phyloP scores from a whole-genome alignment of 2,888 invertebrate genomes.

The Pycnomerus fuliginosus region DNA sequence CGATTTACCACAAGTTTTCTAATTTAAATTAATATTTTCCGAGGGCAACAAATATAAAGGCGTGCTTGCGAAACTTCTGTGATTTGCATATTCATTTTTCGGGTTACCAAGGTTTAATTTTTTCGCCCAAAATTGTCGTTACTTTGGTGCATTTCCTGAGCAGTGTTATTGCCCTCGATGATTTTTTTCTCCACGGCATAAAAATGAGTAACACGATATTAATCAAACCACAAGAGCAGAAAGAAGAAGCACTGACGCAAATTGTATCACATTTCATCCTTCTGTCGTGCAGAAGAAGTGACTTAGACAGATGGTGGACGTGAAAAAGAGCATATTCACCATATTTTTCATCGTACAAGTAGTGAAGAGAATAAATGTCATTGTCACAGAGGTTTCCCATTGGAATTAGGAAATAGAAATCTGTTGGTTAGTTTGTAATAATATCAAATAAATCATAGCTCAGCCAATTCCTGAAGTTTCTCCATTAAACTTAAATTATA shows the following conservation, averaged over 20 bases:
- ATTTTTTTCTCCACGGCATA: no score
- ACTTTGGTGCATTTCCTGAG: no score
- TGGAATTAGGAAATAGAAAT: slow-evolving; percentile 10
- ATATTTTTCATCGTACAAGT: background rate
- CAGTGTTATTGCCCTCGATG: no score
- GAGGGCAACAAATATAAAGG: no score
- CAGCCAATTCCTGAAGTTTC: slow-evolving; percentile 5
- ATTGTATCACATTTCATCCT: slow-evolving; percentile 9
- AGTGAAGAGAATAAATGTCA: background rate
- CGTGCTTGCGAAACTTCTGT: no score
- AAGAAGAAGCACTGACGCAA: slow-evolving; percentile 14
- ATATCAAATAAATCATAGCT: slow-evolving; percentile 14
- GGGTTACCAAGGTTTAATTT: no score
- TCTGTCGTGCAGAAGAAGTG: slow-evolving; percentile 1
- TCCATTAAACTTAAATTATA: slow-evolving; percentile 32
- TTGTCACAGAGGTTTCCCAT: background rate
- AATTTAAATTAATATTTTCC: no score
- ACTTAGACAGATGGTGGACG: background rate
- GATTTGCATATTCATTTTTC: no score
- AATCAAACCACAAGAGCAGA: slow-evolving; percentile 3
- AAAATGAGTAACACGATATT: slow-evolving; percentile 18
- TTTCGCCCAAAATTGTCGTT: no score
- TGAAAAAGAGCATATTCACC: background rate
- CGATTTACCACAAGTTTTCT: no score
- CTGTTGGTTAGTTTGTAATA: slow-evolving; percentile 13